Evolutionary conservation across 2,113 vertebrate genomes (phyloP).

Genomic region (Cavia porcellus): DNA sequence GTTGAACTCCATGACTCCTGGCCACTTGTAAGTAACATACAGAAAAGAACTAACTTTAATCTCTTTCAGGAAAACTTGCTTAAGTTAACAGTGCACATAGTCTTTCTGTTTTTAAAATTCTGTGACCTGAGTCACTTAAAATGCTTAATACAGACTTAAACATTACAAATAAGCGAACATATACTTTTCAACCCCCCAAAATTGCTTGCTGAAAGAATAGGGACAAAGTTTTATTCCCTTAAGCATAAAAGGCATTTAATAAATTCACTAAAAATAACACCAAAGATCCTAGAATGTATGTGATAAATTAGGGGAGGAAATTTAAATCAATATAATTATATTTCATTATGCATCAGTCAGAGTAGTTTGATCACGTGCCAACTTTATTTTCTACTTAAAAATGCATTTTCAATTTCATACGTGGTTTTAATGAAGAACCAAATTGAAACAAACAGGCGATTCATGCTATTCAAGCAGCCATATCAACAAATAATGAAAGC

Average conservation of each 20-base stretch:
- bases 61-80: conserved; percentile 17
- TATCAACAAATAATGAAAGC: neutral
- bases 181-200: neutral
- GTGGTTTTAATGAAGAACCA: conserved; percentile 10
- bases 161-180: neutral
- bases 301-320: neutral
- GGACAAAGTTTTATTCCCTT: neutral
- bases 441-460: neutral
- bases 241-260: neutral
- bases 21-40: neutral
- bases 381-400: neutral
- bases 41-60: neutral
- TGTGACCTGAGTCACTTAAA: neutral
- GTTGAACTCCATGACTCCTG: neutral
- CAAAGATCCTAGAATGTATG: neutral
- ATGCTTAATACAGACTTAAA: neutral
- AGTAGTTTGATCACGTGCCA: neutral
- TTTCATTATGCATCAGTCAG: neutral
- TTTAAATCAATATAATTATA: neutral
- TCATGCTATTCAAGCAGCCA: neutral
- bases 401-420: neutral
- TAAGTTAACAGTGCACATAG: neutral
- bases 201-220: neutral
- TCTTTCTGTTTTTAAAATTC: conserved; percentile 33
- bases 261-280: neutral